Conservation (phyloP, 2,888 invertebrate species). For the Leptothorax acervorum region DNA sequence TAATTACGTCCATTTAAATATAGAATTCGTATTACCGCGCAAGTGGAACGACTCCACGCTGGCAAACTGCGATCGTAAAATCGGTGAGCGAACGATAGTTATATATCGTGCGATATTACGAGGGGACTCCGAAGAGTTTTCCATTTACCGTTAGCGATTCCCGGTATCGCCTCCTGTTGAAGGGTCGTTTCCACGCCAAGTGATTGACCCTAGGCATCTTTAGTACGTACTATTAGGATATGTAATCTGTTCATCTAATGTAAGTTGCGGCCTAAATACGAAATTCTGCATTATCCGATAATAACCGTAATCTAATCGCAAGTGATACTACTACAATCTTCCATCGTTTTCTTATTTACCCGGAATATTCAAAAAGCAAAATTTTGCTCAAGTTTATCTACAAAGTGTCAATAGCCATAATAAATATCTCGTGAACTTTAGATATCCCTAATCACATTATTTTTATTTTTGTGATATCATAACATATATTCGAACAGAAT, state of each 20-base stretch:
- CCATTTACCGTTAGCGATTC: conserved; percentile 71
- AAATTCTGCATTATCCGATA: background rate
- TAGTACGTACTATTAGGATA: conserved; percentile 63
- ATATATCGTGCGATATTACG: conserved; percentile 6
- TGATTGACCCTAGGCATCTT: conserved; percentile 71
- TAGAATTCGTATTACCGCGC: background rate
- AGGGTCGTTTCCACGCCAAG: conserved; percentile 64
- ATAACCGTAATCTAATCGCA: background rate
- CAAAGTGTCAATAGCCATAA: background rate
- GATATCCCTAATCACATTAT: background rate
- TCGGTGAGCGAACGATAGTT: conserved; percentile 11
- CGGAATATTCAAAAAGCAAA: background rate
- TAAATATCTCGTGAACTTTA: background rate
- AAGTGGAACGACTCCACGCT: conserved; percentile 20
- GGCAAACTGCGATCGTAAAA: conserved; percentile 22
- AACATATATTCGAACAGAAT: background rate
- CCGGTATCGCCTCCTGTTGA: conserved; percentile 59
- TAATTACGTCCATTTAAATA: conserved; percentile 44
- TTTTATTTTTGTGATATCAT: background rate
- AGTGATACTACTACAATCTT: background rate
- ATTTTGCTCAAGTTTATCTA: background rate
- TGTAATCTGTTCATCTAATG: conserved; percentile 57
- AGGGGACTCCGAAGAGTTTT: conserved; percentile 64
- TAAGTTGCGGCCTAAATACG: conserved; percentile 41
- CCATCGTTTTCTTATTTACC: background rate